Base-by-base conservation (phyloP, 2,888 invertebrate species). In the Chelonus formosanus region DNA sequence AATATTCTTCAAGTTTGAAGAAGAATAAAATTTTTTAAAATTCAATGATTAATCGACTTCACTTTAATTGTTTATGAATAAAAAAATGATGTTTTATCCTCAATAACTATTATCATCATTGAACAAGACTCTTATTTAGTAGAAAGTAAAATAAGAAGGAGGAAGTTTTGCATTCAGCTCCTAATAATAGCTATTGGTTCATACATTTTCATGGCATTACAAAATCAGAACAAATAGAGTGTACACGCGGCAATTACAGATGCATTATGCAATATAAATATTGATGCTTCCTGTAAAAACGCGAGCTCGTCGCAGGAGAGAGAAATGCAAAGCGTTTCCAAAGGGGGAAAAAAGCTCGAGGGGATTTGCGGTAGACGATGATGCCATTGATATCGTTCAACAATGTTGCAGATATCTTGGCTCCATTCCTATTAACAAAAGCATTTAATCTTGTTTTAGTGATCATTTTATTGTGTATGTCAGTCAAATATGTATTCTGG, bases 251-350 rank as follows among this genome's bases (percentile, higher is more conserved):
- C 80, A 83, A 83, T 83, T 80, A 81, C 78, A 77, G 78, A 82
- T 82, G 81, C 80, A 83, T 83, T 84, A 84, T 83, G 82, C 82
- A 79, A 78, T 80, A 83, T 84, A 84, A 84, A 84, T 84, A 84
- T 84, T 83, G 82, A 84, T 84, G 83, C 77, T 81, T 80, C 77
- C 79, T 80, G 80, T 77, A 80, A 83, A 83, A 82, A 82, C 78
- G 75, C 78, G 75, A 75, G 75, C 75, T 72, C 73, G 58, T 63
- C 65, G 59, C 63, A 52, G 44, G 60, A 61, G 59, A 73, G 70
- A 73, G 75, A 80, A 80, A 83, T 83, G 81, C 79, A 81, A 82
- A 82, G 74, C 76, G 74, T 75, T 73, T 73, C 67, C 61, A 56
- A 54, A 60, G 59, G 40, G 45, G 65, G 67, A 67, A 67, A 67